Conservation (phyloP, 2,113 vertebrate species). For the Zosterops borbonicus region DNA sequence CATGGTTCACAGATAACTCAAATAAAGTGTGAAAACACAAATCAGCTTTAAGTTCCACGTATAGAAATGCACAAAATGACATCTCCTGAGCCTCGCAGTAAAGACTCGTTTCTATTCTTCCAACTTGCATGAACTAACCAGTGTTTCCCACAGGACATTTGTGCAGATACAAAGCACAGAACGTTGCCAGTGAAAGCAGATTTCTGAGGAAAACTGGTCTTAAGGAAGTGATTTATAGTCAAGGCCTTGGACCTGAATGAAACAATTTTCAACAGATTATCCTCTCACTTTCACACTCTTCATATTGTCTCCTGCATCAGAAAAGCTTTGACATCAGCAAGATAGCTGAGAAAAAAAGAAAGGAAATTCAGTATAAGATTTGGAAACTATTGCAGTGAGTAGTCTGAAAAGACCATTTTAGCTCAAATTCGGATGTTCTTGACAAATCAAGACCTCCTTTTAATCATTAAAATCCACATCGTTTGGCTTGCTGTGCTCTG, state of each 20-base stretch:
- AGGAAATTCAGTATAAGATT: not conserved
- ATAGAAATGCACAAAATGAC: not conserved
- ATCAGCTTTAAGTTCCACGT: not conserved
- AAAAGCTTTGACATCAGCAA: not conserved
- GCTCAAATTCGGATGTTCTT: not conserved
- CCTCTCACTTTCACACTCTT: not conserved
- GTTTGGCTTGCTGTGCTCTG: not conserved
- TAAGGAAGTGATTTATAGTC: not conserved
- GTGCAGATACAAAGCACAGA: not conserved
- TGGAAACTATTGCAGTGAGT: not conserved
- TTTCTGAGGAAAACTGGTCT: not conserved
- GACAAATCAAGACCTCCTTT: not conserved
- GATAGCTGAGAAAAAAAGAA: not conserved
- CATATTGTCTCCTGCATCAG: not conserved
- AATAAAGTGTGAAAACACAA: not conserved
- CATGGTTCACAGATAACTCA: not conserved
- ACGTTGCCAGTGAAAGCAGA: not conserved
- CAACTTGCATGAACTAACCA: not conserved
- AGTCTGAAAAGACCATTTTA: not conserved
- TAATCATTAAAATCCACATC: not conserved
- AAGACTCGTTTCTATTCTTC: not conserved
- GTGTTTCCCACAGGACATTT: not conserved
- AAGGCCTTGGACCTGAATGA: not conserved
- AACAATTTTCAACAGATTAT: not conserved
- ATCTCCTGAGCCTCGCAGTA: not conserved